These are phyloP conservation scores for Bergia puertoricense DNA, from an alignment of 92 coral and sea anemone genomes.

Conservation along the genomic window DNA sequence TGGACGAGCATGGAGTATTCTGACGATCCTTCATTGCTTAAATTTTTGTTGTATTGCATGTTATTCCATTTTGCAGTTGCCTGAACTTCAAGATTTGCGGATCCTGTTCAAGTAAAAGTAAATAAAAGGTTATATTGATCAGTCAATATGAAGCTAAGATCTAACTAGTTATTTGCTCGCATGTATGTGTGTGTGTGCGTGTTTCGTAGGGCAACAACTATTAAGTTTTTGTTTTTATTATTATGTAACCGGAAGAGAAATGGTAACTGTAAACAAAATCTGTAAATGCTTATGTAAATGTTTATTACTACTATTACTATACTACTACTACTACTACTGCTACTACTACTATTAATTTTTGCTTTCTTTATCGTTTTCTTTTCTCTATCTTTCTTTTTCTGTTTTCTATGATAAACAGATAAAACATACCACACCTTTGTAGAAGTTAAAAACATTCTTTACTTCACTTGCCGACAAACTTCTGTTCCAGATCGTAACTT, in stretches of 20 bases:
- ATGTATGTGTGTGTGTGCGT: not conserved
- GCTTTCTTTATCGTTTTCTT: too few species aligned
- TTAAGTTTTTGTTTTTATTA: not conserved
- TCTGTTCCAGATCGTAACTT: slow-evolving; percentile 10
- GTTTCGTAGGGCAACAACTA: not conserved
- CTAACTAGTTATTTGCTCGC: not conserved
- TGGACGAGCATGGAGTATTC: not conserved
- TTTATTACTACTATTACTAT: not conserved
- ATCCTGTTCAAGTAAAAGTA: not conserved
- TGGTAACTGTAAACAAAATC: too few species aligned
- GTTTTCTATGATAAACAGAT: not conserved
- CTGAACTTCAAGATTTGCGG: slow-evolving; percentile 7
- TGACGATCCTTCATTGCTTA: not conserved
- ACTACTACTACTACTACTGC: not conserved
- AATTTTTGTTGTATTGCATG: not conserved
- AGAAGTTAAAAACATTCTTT: not conserved
- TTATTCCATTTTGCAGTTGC: not conserved
- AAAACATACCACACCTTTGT: slow-evolving; percentile 5
- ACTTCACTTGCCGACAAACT: slow-evolving; percentile 2
- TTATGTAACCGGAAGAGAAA: too few species aligned
- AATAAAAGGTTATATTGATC: not conserved
- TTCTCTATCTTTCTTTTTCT: not conserved
- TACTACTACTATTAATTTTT: too few species aligned
- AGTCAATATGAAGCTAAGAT: not conserved
- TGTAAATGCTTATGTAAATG: not conserved